These are phyloP conservation scores for Caenorhabditis panamensis DNA, from an alignment of 2,888 invertebrate genomes.

Conservation along the genomic window DNA sequence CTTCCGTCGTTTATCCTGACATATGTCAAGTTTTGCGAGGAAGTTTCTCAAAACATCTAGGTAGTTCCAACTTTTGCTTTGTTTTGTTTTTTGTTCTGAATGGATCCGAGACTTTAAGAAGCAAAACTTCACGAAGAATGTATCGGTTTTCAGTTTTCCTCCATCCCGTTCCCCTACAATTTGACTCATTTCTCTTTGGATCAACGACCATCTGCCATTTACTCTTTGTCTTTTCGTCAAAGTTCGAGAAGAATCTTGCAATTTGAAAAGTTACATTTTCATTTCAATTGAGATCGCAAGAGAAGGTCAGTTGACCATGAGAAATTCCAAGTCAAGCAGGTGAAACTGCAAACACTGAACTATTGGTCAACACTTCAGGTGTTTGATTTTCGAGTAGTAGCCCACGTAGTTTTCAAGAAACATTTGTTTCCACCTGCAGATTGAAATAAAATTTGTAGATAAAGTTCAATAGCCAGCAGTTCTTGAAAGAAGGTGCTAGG, in stretches of 20 bases:
- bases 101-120: background rate
- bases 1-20: constrained; percentile 34
- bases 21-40: constrained; percentile 42
- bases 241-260: background rate
- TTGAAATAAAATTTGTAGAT: no score
- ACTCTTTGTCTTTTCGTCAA: background rate
- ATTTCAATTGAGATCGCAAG: no score
- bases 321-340: constrained; percentile 3
- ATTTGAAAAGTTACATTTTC: constrained; percentile 3
- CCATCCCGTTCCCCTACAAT: no score
- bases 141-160: constrained; percentile 10
- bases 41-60: constrained; percentile 37
- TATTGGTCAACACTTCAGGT: constrained; percentile 4
- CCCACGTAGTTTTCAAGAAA: background rate
- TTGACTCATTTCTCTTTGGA: background rate
- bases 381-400: constrained; percentile 9
- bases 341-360: constrained; percentile 21
- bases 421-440: background rate
- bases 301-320: constrained; percentile 4
- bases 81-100: constrained; percentile 6
- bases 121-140: background rate
- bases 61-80: constrained; percentile 8
- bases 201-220: background rate
- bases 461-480: no score
- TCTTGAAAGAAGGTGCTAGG: background rate